Evolutionary conservation across 1,140 invertebrate species (phyloP).

Genomic region (Trigoniulus corallinus): DNA sequence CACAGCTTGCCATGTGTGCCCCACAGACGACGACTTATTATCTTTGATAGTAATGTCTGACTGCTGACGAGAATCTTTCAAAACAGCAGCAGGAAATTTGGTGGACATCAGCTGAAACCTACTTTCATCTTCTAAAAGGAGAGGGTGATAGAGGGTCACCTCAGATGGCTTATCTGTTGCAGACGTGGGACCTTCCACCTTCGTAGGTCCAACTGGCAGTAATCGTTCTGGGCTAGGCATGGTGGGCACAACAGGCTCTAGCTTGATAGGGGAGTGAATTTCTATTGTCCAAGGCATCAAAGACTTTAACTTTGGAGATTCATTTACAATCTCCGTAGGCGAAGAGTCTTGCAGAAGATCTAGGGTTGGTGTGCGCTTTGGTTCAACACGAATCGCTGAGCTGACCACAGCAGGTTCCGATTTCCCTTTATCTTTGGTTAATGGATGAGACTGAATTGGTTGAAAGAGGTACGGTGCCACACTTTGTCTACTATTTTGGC

Average conservation of each 20-base stretch:
- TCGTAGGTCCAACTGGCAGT: background rate
- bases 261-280: conserved; percentile 3
- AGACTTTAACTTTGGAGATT: background rate
- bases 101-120: no score
- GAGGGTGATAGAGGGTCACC: no score
- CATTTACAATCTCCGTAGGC: background rate
- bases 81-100: no score
- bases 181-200: no score
- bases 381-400: conserved; percentile 2
- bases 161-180: no score
- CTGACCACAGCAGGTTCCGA: background rate
- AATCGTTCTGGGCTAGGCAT: conserved; percentile 3
- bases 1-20: no score
- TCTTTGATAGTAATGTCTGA: no score
- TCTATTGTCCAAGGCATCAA: conserved; percentile 3
- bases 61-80: no score
- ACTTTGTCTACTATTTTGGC: background rate
- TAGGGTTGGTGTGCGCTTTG: background rate
- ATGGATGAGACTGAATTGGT: conserved; percentile 6
- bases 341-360: background rate
- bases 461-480: conserved; percentile 6
- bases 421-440: background rate
- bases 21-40: no score
- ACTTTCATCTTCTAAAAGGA: no score
- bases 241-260: background rate